These are phyloP conservation scores for Ranitomeya variabilis DNA, from an alignment of 2,113 vertebrate species.

Conservation along the genomic window DNA sequence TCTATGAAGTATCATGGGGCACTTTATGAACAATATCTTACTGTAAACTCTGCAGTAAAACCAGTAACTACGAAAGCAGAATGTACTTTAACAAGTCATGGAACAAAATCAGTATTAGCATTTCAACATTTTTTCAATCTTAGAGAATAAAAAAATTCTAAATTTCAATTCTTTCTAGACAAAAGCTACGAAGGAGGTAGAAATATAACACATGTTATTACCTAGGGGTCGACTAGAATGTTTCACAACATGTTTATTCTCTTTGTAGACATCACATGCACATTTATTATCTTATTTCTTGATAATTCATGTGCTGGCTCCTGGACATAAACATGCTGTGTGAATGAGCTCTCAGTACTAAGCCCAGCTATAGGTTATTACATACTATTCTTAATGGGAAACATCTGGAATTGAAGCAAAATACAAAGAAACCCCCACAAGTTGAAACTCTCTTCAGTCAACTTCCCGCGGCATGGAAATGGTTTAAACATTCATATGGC, in stretches of 20 bases:
- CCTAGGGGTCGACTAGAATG: neutral
- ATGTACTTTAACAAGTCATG: neutral
- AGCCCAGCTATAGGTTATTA: conserved; percentile 40
- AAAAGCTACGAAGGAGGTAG: neutral
- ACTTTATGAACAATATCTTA: no score
- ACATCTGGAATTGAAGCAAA: conserved; percentile 43
- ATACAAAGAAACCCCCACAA: conserved; percentile 39
- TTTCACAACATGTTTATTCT: neutral
- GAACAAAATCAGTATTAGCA: neutral
- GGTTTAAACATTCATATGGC: conserved; percentile 32
- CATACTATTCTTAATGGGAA: conserved; percentile 38
- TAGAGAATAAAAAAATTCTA: neutral
- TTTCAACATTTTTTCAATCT: neutral
- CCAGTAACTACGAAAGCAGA: no score
- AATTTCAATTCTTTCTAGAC: neutral
- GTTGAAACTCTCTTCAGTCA: conserved; percentile 11
- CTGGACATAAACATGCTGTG: neutral
- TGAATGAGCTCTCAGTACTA: neutral
- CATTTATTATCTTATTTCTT: conserved; percentile 1
- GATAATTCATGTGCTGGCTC: neutral
- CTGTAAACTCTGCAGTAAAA: no score
- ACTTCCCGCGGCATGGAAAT: conserved; percentile 42
- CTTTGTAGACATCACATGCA: neutral
- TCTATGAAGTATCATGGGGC: no score
- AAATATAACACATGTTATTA: neutral